Evolutionary conservation across 1,140 invertebrate species (phyloP).

Genomic region (Campoletis sonorensis): DNA sequence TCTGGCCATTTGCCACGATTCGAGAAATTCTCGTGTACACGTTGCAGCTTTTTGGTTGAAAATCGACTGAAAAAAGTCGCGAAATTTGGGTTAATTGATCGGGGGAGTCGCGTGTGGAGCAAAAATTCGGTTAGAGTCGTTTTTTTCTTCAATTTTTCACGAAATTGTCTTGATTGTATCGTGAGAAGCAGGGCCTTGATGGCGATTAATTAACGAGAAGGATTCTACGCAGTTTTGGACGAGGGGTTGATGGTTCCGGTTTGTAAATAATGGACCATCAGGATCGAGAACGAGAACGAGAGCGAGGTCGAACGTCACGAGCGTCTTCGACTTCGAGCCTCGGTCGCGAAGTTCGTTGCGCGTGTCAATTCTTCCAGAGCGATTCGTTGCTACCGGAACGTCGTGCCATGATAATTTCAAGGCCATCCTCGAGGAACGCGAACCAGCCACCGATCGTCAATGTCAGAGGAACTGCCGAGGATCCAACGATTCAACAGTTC

Average conservation of each 20-base stretch:
- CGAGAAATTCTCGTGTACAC: too few species aligned
- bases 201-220: too few species aligned
- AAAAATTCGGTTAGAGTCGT: too few species aligned
- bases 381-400: conserved; percentile 86
- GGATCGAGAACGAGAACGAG: conserved; percentile 55
- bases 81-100: too few species aligned
- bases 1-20: too few species aligned
- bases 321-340: conserved; percentile 81
- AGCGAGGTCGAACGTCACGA: conserved; percentile 70
- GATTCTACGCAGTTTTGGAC: background rate
- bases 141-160: too few species aligned
- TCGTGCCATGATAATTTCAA: conserved; percentile 78
- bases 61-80: too few species aligned
- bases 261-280: conserved; percentile 65
- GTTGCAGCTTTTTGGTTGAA: too few species aligned
- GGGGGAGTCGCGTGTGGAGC: too few species aligned
- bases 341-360: conserved; percentile 85
- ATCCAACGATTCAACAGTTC: background rate
- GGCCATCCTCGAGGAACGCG: conserved; percentile 61
- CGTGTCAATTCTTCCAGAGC: conserved; percentile 89
- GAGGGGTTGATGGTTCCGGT: conserved; percentile 43
- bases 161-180: too few species aligned
- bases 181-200: too few species aligned
- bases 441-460: conserved; percentile 50
- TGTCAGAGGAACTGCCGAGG: background rate